Evolutionary conservation across 2,113 vertebrate species (phyloP).

Genomic region (Colaptes auratus): DNA sequence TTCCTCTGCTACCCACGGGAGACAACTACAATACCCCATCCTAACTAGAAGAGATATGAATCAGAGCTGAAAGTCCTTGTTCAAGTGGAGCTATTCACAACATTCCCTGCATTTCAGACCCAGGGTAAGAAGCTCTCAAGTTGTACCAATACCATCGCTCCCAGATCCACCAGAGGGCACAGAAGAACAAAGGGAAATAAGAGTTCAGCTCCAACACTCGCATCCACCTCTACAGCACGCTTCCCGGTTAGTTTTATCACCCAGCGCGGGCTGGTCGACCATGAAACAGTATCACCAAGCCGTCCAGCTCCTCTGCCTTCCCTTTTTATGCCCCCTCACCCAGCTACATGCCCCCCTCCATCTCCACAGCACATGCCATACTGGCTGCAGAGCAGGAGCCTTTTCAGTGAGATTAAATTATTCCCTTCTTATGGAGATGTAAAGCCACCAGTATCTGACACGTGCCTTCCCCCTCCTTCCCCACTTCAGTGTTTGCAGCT

Average conservation of each 20-base stretch:
- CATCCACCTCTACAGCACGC: accelerated
- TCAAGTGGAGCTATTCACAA: neutral
- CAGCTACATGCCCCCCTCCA: neutral
- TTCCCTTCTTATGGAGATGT: neutral
- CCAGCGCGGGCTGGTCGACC: neutral
- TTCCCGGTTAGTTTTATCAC: neutral
- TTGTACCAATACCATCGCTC: neutral
- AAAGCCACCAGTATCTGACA: neutral
- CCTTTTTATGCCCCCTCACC: neutral
- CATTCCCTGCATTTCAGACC: neutral
- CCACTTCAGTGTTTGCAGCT: neutral
- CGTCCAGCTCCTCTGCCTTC: neutral
- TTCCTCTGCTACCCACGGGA: neutral
- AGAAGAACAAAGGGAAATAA: constrained; percentile 10
- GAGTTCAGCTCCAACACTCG: neutral
- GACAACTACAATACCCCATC: neutral
- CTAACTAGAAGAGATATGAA: neutral
- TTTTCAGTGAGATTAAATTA: neutral
- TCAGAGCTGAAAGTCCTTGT: neutral
- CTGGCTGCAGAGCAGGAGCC: neutral
- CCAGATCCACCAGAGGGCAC: constrained; percentile 73
- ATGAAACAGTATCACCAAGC: neutral
- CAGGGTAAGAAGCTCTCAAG: neutral
- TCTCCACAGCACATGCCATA: neutral
- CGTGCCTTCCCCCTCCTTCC: neutral